A percentile compares a stretch with the other conserved stretches of the same genome.
Conservation (phyloP, 2,113 vertebrate genomes). For the Tor tambroides region DNA sequence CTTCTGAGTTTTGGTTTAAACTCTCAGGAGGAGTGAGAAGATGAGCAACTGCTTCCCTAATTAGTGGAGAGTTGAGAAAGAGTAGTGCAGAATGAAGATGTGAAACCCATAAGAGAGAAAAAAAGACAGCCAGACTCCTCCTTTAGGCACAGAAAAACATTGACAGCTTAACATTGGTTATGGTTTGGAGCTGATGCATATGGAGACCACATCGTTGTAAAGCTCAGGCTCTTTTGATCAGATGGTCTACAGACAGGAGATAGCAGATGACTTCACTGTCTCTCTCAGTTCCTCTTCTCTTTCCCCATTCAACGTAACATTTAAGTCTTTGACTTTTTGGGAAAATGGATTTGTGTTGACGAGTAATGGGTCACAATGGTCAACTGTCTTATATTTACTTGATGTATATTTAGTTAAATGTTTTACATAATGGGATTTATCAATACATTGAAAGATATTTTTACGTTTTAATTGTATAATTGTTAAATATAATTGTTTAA, state of each 20-base stretch:
- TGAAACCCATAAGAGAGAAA: conserved; percentile 6
- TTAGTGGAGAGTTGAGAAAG: conserved; percentile 55
- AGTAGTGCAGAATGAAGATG: neutral
- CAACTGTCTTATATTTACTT: neutral
- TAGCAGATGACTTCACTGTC: conserved; percentile 40
- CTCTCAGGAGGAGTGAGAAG: neutral
- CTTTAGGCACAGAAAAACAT: conserved; percentile 52
- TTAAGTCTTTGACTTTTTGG: conserved; percentile 1
- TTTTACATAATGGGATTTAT: too few relatives aligned
- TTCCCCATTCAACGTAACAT: neutral
- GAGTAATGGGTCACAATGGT: neutral
- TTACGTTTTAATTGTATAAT: too few relatives aligned
- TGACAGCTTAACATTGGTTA: conserved; percentile 41
- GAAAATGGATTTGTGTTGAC: neutral
- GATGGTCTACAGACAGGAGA: conserved; percentile 44
- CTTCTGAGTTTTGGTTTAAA: conserved; percentile 42
- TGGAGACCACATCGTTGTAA: conserved; percentile 49
- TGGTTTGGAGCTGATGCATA: conserved; percentile 51
- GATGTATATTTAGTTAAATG: neutral
- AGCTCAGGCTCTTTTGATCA: conserved; percentile 39
- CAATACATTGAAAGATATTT: too few relatives aligned
- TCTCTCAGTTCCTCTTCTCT: conserved; percentile 49
- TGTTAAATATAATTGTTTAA: too few relatives aligned
- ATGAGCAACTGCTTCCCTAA: conserved; percentile 59
- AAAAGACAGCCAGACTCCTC: conserved; percentile 60